A percentile compares a stretch with the other conserved stretches of the same genome.
Conservation (phyloP, 1,140 invertebrate species). For the Lepidurus arcticus region DNA sequence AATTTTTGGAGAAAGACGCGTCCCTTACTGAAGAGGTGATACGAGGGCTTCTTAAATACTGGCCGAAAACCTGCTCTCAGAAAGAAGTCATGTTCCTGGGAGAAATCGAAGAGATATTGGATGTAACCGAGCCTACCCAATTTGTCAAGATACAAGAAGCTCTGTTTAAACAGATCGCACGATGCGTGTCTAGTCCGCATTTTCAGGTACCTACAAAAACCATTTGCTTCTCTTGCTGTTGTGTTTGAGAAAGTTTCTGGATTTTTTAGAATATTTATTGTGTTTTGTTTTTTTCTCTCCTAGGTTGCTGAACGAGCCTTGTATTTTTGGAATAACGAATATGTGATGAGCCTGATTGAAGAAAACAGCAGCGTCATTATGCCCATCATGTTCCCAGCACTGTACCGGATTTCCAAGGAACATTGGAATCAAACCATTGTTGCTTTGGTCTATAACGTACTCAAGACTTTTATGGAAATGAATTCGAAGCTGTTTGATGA, state of each 20-base stretch:
- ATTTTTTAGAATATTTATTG: not conserved
- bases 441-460: conserved; percentile 97
- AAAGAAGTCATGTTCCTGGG: conserved; percentile 99
- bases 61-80: conserved; percentile 98
- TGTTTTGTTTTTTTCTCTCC: conserved; percentile 39
- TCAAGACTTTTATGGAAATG: conserved; percentile 99
- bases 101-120: conserved; percentile 95
- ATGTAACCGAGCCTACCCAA: conserved; percentile 96
- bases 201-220: conserved; percentile 58
- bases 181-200: conserved; percentile 97
- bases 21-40: conserved; percentile 93
- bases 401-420: conserved; percentile 96
- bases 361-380: conserved; percentile 85
- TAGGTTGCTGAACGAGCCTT: conserved; percentile 93
- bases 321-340: conserved; percentile 97
- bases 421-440: conserved; percentile 99
- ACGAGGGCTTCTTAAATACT: conserved; percentile 93
- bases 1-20: conserved; percentile 98
- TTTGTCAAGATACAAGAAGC: conserved; percentile 97
- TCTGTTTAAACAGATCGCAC: conserved; percentile 92
- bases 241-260: not conserved
- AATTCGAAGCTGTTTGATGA: conserved; percentile 99
- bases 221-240: not conserved
- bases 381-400: conserved; percentile 83
- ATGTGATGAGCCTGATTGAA: conserved; percentile 89